phyloP scores from a whole-genome alignment of 92 coral and sea anemone species.

The Anthopleura xanthogrammica region DNA sequence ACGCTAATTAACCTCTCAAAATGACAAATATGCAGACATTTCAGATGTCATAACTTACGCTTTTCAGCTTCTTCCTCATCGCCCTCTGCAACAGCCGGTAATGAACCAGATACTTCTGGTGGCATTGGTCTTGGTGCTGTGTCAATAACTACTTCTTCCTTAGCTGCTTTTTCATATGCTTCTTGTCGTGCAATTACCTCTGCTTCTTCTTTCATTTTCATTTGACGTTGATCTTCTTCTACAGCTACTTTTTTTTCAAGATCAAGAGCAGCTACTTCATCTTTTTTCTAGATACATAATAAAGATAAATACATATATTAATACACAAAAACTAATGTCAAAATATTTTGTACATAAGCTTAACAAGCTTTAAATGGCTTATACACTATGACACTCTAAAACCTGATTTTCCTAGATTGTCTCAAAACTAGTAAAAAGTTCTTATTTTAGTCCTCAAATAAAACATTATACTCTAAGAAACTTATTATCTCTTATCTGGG shows the following conservation, averaged over 20 bases:
- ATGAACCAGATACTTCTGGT: conserved; percentile 78
- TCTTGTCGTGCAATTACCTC: conserved; percentile 83
- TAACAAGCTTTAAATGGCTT: not conserved
- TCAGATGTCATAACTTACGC: conserved; percentile 8
- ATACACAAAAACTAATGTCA: not conserved
- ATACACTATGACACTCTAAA: too few species aligned
- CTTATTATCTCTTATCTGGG: too few species aligned
- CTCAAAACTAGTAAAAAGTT: too few species aligned
- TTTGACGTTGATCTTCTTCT: conserved; percentile 55
- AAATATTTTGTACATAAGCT: not conserved
- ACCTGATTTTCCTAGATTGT: too few species aligned
- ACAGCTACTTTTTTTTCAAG: conserved; percentile 56
- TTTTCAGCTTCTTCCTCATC: conserved; percentile 71
- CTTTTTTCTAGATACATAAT: conserved; percentile 45
- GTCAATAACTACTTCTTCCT: conserved; percentile 72
- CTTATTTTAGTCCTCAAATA: too few species aligned
- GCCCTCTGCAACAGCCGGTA: conserved; percentile 87
- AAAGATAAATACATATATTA: too few species aligned
- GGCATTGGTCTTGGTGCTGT: conserved; percentile 87
- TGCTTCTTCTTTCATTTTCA: conserved; percentile 86
- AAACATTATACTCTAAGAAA: too few species aligned
- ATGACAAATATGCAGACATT: not conserved
- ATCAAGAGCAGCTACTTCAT: too few species aligned
- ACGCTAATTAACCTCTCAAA: not conserved
- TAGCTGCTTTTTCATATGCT: conserved; percentile 78